Evolutionary conservation across 1,140 invertebrate genomes (phyloP), one percentile per base, ranked within the genome.

Genomic region (Macrotrachela quadricornifera): DNA sequence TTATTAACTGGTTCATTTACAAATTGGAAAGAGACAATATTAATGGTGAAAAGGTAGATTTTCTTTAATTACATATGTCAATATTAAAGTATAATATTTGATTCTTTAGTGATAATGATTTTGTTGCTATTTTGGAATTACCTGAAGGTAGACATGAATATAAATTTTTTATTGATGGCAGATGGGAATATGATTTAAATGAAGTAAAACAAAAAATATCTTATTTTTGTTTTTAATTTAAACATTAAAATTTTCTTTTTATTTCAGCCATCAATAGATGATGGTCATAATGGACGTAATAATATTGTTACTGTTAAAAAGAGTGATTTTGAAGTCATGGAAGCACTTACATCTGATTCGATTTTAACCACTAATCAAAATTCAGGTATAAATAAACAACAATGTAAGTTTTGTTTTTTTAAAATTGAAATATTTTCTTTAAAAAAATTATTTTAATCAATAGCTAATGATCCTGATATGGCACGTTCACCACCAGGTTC

Each of bases 111-210:
- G 82, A 90, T 71, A 81, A 81, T 16, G 69, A 67, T 58, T 70
- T 69, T 58, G 67, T 90, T n/a, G 87, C 87, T 12, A 94, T 95
- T 59, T 79, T 95, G 56, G 87, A 95, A 72, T 71, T 95, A 56
- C 85, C 87, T 16, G 85, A 94, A 73, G 92, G 92, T 14, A 84
- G 92, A 64, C 90, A 97, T 70, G 83, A 96, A 67, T 99, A 94
- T 71, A 96, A 96, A 70, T 99, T 92, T 73, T 83, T 78, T 67
- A 90, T 97, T 21, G 94, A 99, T 74, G 91, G 90, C 1, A 59
- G 62, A 46, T 71, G 69, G 70, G 57, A 62, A 13, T 82, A 86
- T 69, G 85, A 94, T 73, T 80, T 83, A 41, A 75, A 74, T 58
- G 76, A 80, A 69, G 80, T 82, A 73, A 72, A 70, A 14, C 56